These are phyloP conservation scores for Ips nitidus DNA, from an alignment of 1,140 invertebrate genomes.

Conservation along the genomic window DNA sequence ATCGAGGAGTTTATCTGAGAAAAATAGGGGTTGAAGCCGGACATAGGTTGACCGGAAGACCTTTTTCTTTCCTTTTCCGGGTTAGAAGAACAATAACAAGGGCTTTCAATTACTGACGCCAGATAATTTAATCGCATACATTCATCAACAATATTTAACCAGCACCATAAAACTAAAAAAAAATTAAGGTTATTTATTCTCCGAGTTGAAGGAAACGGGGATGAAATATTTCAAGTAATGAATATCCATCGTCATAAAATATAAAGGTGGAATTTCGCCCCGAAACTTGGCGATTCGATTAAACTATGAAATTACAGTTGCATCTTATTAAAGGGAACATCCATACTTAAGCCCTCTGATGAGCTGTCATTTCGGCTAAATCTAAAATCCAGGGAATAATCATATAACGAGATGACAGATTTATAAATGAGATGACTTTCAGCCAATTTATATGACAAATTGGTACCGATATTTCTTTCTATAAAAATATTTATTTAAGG, in stretches of 20 bases:
- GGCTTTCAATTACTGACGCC: neutral
- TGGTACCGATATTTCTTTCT: constrained; percentile 52
- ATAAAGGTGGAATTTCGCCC: constrained; percentile 36
- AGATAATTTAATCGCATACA: neutral
- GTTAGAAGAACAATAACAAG: neutral
- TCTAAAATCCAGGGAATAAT: constrained; percentile 46
- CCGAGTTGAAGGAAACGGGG: neutral
- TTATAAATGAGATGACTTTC: constrained; percentile 52
- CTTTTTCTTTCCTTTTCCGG: constrained; percentile 3
- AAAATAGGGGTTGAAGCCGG: constrained; percentile 27
- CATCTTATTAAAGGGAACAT: constrained; percentile 42
- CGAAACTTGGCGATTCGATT: constrained; percentile 37
- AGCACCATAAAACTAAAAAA: neutral
- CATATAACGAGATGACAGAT: constrained; percentile 52
- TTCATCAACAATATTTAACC: neutral
- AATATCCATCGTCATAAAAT: constrained; percentile 26
- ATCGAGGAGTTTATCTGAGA: constrained; percentile 8
- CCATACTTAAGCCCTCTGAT: constrained; percentile 41
- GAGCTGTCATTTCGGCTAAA: constrained; percentile 44
- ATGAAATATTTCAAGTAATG: constrained; percentile 17
- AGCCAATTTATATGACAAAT: constrained; percentile 53
- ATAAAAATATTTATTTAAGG: constrained; percentile 53
- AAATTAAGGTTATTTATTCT: neutral
- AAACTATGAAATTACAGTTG: constrained; percentile 44
- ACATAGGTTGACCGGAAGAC: constrained; percentile 22